A percentile compares a stretch with the other conserved stretches of the same genome.
Evolutionary conservation across 2,797 vertebrate species (phyloP).

Genomic region (Poeciliopsis infans): DNA sequence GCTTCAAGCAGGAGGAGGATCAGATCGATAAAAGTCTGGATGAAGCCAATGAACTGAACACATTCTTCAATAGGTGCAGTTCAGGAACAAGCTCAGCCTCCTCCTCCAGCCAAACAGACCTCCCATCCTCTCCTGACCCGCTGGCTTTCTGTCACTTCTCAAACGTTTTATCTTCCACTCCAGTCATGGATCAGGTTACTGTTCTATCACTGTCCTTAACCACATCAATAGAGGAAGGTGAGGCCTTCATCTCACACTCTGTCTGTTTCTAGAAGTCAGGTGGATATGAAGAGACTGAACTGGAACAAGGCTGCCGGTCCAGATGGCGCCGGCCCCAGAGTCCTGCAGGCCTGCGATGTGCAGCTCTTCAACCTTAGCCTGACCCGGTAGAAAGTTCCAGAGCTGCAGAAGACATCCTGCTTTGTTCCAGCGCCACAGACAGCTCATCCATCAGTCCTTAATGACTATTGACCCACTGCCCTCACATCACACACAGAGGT

Average conservation of each 20-base stretch:
- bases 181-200: not conserved
- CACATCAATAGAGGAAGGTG: not conserved
- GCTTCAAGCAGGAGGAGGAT: not conserved
- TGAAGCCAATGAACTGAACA: not conserved
- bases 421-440: not conserved
- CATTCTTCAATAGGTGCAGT: not conserved
- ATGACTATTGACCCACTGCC: not conserved
- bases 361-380: not conserved
- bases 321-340: not conserved
- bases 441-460: not conserved
- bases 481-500: not conserved
- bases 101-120: not conserved
- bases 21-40: not conserved
- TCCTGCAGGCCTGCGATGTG: not conserved
- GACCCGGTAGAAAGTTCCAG: not conserved
- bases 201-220: not conserved
- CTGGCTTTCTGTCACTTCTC: not conserved
- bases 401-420: not conserved
- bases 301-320: not conserved
- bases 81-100: not conserved
- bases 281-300: not conserved
- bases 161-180: not conserved
- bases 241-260: not conserved
- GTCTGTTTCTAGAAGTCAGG: not conserved
- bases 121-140: not conserved